These are phyloP conservation scores for Liopterus haemorrhoidalis DNA, from an alignment of 2,888 invertebrate species.

Conservation along the genomic window DNA sequence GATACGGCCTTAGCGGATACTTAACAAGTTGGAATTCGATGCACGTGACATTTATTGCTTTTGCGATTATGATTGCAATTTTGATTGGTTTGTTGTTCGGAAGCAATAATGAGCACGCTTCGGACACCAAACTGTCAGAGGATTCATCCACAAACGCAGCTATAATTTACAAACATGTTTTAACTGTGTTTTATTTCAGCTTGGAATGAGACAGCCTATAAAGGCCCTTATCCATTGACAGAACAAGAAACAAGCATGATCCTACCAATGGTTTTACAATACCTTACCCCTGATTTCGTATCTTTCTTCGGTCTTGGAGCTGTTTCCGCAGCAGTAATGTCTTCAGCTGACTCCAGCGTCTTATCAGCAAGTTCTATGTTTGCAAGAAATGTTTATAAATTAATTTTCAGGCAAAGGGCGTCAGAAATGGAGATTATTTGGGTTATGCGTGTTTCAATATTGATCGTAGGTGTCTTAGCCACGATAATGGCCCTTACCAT, in stretches of 20 bases:
- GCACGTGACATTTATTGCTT: too few species aligned
- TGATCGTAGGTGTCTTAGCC: constrained; percentile 85
- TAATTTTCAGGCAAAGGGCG: constrained; percentile 92
- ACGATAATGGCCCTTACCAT: constrained; percentile 96
- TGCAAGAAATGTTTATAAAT: constrained; percentile 95
- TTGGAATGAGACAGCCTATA: constrained; percentile 91
- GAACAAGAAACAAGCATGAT: constrained; percentile 85
- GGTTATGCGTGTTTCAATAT: constrained; percentile 89
- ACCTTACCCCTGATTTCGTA: constrained; percentile 91
- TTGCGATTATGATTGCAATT: too few species aligned
- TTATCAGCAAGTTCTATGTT: constrained; percentile 98
- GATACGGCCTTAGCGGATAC: too few species aligned
- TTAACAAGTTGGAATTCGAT: too few species aligned
- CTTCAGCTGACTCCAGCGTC: constrained; percentile 97
- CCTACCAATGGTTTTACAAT: constrained; percentile 93
- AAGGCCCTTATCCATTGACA: constrained; percentile 67
- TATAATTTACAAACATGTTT: too few species aligned
- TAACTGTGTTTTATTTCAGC: too few species aligned
- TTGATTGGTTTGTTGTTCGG: too few species aligned
- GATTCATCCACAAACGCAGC: too few species aligned
- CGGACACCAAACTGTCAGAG: too few species aligned
- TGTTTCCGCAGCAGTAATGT: constrained; percentile 99
- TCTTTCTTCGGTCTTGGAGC: constrained; percentile 98
- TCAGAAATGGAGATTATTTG: constrained; percentile 96
- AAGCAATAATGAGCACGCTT: too few species aligned